A percentile compares a stretch with the other conserved stretches of the same genome.
phyloP scores from a whole-genome alignment of 2,797 vertebrate species.

The Podargus strigoides region DNA sequence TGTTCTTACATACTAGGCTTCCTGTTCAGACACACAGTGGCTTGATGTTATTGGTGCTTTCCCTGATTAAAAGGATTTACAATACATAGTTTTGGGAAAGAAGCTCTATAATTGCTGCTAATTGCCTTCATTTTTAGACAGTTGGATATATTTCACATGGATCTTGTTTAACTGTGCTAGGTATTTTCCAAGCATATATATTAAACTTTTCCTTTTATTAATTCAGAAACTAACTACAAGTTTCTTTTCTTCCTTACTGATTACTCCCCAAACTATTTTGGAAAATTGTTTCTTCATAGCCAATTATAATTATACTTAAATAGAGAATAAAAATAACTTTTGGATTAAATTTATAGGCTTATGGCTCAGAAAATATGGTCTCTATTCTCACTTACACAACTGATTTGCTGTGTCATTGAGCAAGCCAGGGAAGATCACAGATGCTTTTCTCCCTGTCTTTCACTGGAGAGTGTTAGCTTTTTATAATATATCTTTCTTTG shows the following conservation, averaged over 20 bases:
- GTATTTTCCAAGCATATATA: slow-evolving; percentile 43
- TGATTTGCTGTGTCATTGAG: background rate
- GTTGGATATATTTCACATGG: slow-evolving; percentile 54
- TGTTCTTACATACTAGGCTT: slow-evolving; percentile 32
- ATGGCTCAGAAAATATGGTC: background rate
- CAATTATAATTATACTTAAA: slow-evolving; percentile 22
- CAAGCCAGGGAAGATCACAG: background rate
- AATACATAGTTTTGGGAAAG: slow-evolving; percentile 54
- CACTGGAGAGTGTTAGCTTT: background rate
- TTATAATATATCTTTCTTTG: background rate
- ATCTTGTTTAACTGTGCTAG: slow-evolving; percentile 4
- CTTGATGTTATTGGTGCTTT: background rate
- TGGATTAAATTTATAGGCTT: background rate
- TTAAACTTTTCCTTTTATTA: slow-evolving; percentile 49
- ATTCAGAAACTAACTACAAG: background rate
- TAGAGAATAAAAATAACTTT: slow-evolving; percentile 32
- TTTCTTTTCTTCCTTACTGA: slow-evolving; percentile 4
- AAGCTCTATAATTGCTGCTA: slow-evolving; percentile 60
- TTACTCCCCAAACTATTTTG: background rate
- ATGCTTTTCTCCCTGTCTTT: background rate
- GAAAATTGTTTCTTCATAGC: background rate
- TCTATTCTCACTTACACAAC: background rate
- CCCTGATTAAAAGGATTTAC: slow-evolving; percentile 62
- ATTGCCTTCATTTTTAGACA: slow-evolving; percentile 54
- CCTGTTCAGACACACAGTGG: slow-evolving; percentile 27